These are phyloP conservation scores for Tympanuchus pallidicinctus DNA, from an alignment of 2,113 vertebrate species.

Conservation along the genomic window DNA sequence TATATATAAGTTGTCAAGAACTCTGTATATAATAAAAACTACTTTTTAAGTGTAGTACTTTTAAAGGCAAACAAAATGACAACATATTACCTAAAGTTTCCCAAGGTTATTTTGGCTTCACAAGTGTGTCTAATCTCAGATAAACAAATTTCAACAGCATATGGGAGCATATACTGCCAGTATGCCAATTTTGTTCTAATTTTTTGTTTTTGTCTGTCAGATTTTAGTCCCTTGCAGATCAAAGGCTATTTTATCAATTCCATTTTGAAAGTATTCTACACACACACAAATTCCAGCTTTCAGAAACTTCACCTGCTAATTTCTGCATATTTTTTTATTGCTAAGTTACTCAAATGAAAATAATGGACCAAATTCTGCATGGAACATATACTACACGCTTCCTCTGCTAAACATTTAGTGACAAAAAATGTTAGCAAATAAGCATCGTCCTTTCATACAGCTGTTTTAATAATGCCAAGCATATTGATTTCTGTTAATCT, in stretches of 20 bases:
- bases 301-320: neutral
- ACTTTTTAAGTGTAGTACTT: neutral
- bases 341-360: neutral
- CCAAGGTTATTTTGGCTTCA: neutral
- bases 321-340: neutral
- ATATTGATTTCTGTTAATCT: neutral
- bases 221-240: neutral
- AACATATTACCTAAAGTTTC: neutral
- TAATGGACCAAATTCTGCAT: neutral
- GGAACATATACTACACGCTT: neutral
- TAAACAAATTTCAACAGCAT: neutral
- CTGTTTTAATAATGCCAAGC: neutral
- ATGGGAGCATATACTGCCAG: rapidly evolving
- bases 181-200: neutral
- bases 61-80: neutral
- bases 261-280: neutral
- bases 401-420: neutral
- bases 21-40: neutral
- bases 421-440: neutral
- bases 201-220: neutral
- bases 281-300: neutral
- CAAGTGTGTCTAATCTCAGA: neutral
- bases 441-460: neutral
- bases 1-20: neutral
- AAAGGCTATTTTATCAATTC: neutral